Conservation (phyloP, 2,888 invertebrate genomes). For the Augiades crinisus region DNA sequence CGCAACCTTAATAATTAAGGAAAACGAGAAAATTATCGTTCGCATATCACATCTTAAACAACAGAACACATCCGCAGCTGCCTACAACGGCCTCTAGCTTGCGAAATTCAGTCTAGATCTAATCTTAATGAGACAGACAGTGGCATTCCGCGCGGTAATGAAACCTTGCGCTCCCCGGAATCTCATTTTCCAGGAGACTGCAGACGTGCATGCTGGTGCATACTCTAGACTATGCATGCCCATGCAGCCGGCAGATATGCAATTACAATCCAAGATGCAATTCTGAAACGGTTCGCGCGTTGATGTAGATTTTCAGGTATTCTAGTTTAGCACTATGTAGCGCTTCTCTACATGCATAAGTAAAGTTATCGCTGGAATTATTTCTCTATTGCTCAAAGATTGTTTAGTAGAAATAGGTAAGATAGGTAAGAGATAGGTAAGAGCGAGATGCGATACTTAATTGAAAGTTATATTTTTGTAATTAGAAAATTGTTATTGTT, state of each 20-base stretch:
- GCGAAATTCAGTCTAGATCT: constrained; percentile 24
- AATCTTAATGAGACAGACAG: constrained; percentile 26
- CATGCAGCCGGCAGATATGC: constrained; percentile 14
- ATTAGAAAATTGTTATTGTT: too few species aligned
- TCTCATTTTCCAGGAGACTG: constrained; percentile 44
- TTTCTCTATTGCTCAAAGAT: too few species aligned
- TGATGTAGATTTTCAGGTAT: constrained; percentile 17
- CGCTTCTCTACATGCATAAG: too few species aligned
- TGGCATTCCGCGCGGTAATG: constrained; percentile 28
- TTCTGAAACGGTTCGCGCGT: constrained; percentile 5
- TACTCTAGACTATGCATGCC: constrained; percentile 20
- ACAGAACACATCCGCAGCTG: not conserved
- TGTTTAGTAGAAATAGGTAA: too few species aligned
- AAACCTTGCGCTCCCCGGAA: constrained; percentile 32
- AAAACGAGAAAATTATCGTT: too few species aligned
- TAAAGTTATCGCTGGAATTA: too few species aligned
- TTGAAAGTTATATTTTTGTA: too few species aligned
- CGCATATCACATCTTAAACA: too few species aligned
- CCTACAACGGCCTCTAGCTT: not conserved
- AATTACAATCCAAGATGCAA: constrained; percentile 24
- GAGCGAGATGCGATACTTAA: too few species aligned
- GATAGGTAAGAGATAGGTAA: too few species aligned
- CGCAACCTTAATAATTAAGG: too few species aligned
- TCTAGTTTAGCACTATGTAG: too few species aligned
- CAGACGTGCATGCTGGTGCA: constrained; percentile 29